Evolutionary conservation across 2,888 invertebrate species (phyloP).

Genomic region (Uloborus plumipes): DNA sequence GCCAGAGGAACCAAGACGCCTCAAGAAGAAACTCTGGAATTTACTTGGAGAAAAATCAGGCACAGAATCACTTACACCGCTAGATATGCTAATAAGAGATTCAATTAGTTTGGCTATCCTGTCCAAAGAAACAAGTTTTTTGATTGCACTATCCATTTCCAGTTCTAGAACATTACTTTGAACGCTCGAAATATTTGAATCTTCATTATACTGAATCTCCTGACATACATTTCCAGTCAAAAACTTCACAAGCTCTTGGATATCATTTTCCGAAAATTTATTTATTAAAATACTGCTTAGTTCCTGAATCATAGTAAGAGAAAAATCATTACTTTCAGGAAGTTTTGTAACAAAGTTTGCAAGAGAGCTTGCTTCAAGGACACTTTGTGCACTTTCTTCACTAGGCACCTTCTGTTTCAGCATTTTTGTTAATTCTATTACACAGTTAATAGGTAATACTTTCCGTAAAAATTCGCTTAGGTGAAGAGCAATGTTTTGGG

Average conservation of each 20-base stretch:
- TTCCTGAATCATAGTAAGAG: constrained; percentile 18
- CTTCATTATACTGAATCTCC: background rate
- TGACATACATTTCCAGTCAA: background rate
- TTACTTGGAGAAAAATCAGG: constrained; percentile 53
- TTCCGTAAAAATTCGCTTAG: no score
- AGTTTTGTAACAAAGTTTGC: background rate
- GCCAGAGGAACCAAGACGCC: constrained; percentile 28
- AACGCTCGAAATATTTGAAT: background rate
- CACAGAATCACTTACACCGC: constrained; percentile 2
- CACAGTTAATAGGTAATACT: no score
- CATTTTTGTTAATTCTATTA: no score
- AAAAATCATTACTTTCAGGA: background rate
- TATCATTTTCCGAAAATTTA: constrained; percentile 16
- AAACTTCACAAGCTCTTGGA: constrained; percentile 7
- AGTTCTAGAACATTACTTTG: background rate
- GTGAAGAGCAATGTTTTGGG: no score
- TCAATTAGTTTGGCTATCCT: constrained; percentile 38
- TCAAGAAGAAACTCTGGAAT: constrained; percentile 44
- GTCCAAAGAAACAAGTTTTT: constrained; percentile 25
- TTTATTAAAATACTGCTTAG: constrained; percentile 15
- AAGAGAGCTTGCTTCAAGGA: background rate
- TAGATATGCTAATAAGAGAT: constrained; percentile 21
- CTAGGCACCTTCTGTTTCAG: no score
- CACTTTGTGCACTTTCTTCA: no score
- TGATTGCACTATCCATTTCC: constrained; percentile 11